phyloP scores from a whole-genome alignment of 1,140 invertebrate species.

The Zaprionus ornatus region DNA sequence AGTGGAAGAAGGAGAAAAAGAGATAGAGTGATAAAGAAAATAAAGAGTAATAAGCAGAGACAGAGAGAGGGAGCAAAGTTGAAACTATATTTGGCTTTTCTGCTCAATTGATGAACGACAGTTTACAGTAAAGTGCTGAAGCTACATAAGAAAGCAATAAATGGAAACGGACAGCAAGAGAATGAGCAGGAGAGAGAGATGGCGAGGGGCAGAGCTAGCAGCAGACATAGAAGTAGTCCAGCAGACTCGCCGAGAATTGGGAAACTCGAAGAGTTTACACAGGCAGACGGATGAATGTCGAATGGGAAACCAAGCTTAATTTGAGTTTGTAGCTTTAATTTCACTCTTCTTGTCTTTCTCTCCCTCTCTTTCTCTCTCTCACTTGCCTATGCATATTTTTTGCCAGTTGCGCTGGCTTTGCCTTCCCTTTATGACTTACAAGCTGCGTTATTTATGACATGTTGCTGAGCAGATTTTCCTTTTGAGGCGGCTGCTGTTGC shows the following conservation, averaged over 20 bases:
- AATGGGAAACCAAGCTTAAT: conserved; percentile 14
- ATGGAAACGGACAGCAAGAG: neutral
- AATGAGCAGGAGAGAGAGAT: neutral
- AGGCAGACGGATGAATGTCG: neutral
- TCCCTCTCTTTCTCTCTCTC: neutral
- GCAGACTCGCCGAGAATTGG: neutral
- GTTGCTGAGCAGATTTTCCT: conserved; percentile 31
- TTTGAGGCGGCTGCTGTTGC: neutral
- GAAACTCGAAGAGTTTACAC: neutral
- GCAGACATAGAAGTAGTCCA: neutral
- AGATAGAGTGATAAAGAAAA: neutral
- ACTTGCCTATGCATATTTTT: conserved; percentile 8
- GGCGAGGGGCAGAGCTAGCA: neutral
- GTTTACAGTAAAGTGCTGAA: conserved; percentile 20
- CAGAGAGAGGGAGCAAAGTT: neutral
- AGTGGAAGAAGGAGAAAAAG: neutral
- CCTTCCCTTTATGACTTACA: conserved; percentile 44
- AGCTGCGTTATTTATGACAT: conserved; percentile 69
- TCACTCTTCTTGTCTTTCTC: neutral
- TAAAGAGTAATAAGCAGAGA: neutral
- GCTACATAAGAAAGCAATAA: neutral
- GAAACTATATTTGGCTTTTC: conserved; percentile 33
- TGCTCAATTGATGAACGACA: conserved; percentile 46
- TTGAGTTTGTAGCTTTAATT: conserved; percentile 27
- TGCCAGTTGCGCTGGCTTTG: neutral